Evolutionary conservation across 2,888 invertebrate genomes (phyloP).

Genomic region (Caenorhabditis wallacei): DNA sequence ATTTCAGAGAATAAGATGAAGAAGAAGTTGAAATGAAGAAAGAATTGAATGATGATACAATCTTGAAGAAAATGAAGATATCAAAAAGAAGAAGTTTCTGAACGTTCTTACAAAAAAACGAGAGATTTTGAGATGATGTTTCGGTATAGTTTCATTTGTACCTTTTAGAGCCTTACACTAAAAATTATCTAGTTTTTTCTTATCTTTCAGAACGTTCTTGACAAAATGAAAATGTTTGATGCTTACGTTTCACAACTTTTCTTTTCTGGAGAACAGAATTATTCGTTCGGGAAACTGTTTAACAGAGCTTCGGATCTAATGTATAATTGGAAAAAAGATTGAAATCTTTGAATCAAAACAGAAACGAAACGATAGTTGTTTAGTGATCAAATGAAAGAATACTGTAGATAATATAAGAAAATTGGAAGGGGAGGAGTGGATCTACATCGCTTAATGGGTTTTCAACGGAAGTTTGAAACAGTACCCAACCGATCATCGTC

Average conservation of each 20-base stretch:
- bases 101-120: conserved; percentile 27
- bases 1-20: conserved; percentile 12
- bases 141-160: conserved; percentile 8
- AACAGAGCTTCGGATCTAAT: too few relatives aligned
- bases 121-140: not conserved
- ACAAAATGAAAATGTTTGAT: conserved; percentile 10
- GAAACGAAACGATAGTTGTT: too few relatives aligned
- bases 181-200: conserved; percentile 19
- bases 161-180: conserved; percentile 52
- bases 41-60: conserved; percentile 2
- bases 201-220: conserved; percentile 26
- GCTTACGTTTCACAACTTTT: conserved; percentile 33
- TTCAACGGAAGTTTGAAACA: conserved; percentile 14
- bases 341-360: too few relatives aligned
- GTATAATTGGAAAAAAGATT: too few relatives aligned
- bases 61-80: conserved; percentile 5
- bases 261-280: conserved; percentile 7
- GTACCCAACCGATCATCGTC: conserved; percentile 2
- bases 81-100: not conserved
- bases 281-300: too few relatives aligned
- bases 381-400: not conserved
- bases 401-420: conserved; percentile 1
- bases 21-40: conserved; percentile 13
- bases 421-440: not conserved
- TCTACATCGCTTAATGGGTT: not conserved